phyloP scores from a whole-genome alignment of 2,888 invertebrate genomes.

The Beris chalybata region DNA sequence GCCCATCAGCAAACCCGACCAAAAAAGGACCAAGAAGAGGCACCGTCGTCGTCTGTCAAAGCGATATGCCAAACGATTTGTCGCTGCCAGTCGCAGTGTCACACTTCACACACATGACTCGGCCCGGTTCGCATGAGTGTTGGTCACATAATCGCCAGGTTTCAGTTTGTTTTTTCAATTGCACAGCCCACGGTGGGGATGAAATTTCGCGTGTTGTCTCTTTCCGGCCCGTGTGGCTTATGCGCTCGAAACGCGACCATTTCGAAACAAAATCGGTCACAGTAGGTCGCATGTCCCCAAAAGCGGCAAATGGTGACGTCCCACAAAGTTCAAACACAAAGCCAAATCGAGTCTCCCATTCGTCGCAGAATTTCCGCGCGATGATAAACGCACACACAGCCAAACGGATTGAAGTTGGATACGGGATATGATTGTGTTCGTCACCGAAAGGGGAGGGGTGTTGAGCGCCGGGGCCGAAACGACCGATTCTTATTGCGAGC shows the following conservation, averaged over 20 bases:
- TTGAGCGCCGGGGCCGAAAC: not conserved
- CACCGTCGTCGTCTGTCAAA: too few species aligned
- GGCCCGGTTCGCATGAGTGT: constrained; percentile 12
- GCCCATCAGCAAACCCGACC: too few species aligned
- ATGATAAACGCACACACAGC: constrained; percentile 17
- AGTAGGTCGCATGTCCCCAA: constrained; percentile 36
- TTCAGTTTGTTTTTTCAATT: too few species aligned
- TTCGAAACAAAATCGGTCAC: constrained; percentile 34
- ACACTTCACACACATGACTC: constrained; percentile 31
- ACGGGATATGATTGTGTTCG: too few species aligned
- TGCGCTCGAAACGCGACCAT: constrained; percentile 17
- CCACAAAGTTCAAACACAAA: constrained; percentile 39
- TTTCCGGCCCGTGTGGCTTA: constrained; percentile 2
- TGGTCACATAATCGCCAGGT: constrained; percentile 20
- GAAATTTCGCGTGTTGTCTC: constrained; percentile 19
- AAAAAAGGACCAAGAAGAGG: too few species aligned
- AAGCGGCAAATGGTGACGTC: constrained; percentile 37
- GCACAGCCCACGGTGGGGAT: constrained; percentile 25
- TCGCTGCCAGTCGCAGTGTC: too few species aligned
- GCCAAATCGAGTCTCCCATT: constrained; percentile 30
- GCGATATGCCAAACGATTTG: too few species aligned
- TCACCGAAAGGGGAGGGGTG: too few species aligned
- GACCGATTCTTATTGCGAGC: not conserved
- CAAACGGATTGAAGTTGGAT: not conserved
- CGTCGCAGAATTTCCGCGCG: constrained; percentile 27